These are phyloP conservation scores for Tragelaphus scriptus DNA, from an alignment of 2,113 vertebrate species.

Conservation along the genomic window DNA sequence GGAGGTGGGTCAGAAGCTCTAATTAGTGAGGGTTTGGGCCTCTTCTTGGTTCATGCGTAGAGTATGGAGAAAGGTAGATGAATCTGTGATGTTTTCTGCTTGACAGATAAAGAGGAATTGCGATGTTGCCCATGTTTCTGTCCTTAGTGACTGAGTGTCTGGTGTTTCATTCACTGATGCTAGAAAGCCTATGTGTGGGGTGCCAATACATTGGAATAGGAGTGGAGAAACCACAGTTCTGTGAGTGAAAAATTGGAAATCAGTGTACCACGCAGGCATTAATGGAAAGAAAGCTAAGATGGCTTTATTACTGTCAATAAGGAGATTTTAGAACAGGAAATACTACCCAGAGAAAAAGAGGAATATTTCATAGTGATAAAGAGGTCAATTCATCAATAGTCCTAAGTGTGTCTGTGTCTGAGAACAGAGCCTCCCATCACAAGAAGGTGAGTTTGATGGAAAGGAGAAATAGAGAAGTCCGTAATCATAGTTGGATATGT, in stretches of 20 bases:
- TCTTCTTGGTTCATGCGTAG: neutral
- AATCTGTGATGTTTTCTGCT: neutral
- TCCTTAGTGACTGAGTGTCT: neutral
- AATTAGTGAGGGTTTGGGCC: neutral
- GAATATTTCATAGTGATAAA: neutral
- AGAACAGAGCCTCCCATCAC: neutral
- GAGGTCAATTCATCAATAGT: neutral
- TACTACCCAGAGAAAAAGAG: neutral
- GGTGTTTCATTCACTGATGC: neutral
- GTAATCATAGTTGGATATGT: neutral
- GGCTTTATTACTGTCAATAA: neutral
- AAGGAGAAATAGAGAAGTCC: neutral
- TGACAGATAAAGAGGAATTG: neutral
- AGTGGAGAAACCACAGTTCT: neutral
- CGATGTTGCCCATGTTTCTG: neutral
- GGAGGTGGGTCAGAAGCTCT: neutral
- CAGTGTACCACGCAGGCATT: neutral
- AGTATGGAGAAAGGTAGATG: neutral
- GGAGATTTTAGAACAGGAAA: neutral
- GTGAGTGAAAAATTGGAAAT: neutral
- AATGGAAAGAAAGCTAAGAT: neutral
- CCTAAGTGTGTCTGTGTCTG: neutral
- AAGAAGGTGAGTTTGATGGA: neutral
- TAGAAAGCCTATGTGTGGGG: neutral
- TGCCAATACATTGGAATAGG: fast-evolving